Conservation (phyloP, 2,888 invertebrate species). For the Thumatha senex region DNA sequence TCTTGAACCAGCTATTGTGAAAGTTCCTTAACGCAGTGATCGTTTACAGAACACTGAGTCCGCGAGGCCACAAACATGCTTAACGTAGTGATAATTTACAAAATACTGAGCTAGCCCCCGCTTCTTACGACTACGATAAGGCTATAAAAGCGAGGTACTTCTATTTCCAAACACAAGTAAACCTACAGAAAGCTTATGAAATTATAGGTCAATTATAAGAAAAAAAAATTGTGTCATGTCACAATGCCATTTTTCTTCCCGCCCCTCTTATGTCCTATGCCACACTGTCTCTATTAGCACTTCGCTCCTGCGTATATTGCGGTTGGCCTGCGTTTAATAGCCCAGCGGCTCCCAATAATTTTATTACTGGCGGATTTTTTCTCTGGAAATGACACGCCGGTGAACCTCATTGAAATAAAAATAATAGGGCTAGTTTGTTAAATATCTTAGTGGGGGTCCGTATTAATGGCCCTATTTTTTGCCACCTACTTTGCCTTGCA, state of each 20-base stretch:
- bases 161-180: no score
- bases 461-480: constrained; percentile 40
- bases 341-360: constrained; percentile 77
- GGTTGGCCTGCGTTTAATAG: constrained; percentile 80
- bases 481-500: constrained; percentile 40
- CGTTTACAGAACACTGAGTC: no score
- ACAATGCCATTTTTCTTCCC: constrained; percentile 4
- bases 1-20: no score
- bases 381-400: constrained; percentile 62
- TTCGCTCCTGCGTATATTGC: constrained; percentile 70
- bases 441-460: constrained; percentile 53
- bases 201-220: no score
- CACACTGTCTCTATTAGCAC: constrained; percentile 36
- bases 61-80: no score
- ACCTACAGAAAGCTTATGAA: no score
- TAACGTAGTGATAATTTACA: no score
- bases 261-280: constrained; percentile 31
- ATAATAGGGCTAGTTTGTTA: constrained; percentile 60
- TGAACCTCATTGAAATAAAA: constrained; percentile 63
- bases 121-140: no score
- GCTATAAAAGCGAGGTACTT: no score
- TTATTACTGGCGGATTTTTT: constrained; percentile 77
- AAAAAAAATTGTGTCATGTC: no score
- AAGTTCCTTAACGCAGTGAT: no score
- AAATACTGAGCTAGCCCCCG: no score